Base-by-base conservation (phyloP, 2,113 vertebrate genomes). In the Brachirus orientalis region DNA sequence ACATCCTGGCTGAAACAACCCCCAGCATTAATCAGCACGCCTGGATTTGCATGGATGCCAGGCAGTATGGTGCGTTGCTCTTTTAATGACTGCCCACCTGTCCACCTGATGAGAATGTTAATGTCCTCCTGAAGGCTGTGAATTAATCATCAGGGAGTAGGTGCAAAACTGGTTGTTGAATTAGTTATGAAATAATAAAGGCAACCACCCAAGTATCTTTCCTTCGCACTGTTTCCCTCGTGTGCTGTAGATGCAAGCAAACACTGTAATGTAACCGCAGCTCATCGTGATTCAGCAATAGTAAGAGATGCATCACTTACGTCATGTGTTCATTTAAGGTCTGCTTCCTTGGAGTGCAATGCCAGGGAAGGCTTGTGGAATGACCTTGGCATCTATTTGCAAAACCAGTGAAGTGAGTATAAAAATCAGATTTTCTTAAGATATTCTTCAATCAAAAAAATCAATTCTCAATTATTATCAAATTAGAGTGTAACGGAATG, bases 261-360 rank as follows among this genome's bases (percentile, higher is more conserved):
- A 18, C 52, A 16, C 47, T 38, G 28, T 19, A 61, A 56, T 43
- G 12, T 8, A 1, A 28, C 75, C 70, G 61, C 17, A 62, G 58
- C 19, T 66, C 44, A 55, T 85, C 28, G 41, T 67, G 36, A 86
- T 77, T 77, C 79, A 77, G 71, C 54, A 33, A 44, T 11, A 13
- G 38, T 46, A 19, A 40, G 46, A 52, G 46, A 46, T 37, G 28
- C 37, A 60, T 66, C 40, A 47, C 56, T 77, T 65, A 64, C 40
- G 37, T 82, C 68, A 66, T 72, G 62, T 76, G 62, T 84, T 75
- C 35, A 70, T 69, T 80, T 70, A 63, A 98, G 97, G 98, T 35
- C 89, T 99, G 76, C 94, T 99, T 63, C 96, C 97, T 69, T 99
- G 97, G 98, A 97, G 95, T 10, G 93, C 96, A 14, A 94, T 95